Conservation (phyloP, 1,140 invertebrate species). For the Saccostrea echinata region DNA sequence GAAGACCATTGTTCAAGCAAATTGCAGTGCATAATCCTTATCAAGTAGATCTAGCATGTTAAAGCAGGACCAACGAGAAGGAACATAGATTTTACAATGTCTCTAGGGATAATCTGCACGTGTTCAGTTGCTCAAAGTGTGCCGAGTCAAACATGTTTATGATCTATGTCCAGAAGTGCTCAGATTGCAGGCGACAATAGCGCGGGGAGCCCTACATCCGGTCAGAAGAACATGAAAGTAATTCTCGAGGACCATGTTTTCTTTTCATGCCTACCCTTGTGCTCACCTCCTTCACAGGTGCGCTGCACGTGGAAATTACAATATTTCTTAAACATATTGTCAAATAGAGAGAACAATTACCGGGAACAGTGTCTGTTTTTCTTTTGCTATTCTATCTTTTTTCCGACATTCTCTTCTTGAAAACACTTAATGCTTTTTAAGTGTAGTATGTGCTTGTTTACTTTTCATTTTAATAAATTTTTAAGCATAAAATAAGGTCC, state of each 20-base stretch:
- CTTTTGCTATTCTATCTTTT: neutral
- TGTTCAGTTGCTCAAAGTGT: constrained; percentile 19
- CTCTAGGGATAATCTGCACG: neutral
- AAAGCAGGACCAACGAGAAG: neutral
- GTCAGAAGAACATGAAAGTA: constrained; percentile 18
- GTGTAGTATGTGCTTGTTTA: constrained; percentile 6
- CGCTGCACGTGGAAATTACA: constrained; percentile 35
- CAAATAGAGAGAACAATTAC: neutral
- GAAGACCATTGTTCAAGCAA: constrained; percentile 26
- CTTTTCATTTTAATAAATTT: constrained; percentile 9
- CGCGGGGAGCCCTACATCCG: neutral
- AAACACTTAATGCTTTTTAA: constrained; percentile 22
- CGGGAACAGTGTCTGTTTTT: neutral
- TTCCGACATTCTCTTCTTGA: neutral
- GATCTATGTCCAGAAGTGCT: neutral
- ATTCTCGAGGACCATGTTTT: neutral
- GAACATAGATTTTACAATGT: constrained; percentile 15
- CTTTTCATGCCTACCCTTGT: neutral
- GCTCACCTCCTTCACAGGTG: constrained; percentile 11
- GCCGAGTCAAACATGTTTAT: constrained; percentile 1
- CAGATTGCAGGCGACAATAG: neutral
- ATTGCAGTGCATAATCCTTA: constrained; percentile 31
- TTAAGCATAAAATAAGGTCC: neutral
- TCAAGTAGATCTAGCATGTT: constrained; percentile 8
- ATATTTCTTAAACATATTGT: constrained; percentile 31